phyloP scores from a whole-genome alignment of 2,888 invertebrate species.

The Conops quadrifasciatus region DNA sequence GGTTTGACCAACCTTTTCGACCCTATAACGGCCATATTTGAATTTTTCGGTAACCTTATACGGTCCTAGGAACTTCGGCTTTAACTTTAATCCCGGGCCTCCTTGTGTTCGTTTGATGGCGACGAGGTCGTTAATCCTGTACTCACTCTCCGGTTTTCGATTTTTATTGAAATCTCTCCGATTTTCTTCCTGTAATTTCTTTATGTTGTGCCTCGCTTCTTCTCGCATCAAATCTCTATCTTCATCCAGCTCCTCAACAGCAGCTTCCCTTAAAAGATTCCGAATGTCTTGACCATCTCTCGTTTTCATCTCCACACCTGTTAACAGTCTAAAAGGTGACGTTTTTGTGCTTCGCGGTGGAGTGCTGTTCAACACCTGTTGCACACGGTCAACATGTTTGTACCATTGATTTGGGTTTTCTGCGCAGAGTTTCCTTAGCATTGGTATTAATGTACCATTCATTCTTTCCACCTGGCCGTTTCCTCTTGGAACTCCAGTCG shows the following conservation, averaged over 20 bases:
- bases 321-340: background rate
- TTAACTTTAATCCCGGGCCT: constrained; percentile 28
- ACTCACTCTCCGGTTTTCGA: constrained; percentile 4
- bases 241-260: background rate
- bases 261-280: background rate
- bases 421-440: constrained; percentile 32
- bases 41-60: constrained; percentile 17
- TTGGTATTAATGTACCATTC: constrained; percentile 28
- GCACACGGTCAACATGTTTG: constrained; percentile 7
- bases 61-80: constrained; percentile 35
- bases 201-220: constrained; percentile 12
- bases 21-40: constrained; percentile 35
- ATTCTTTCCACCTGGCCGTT: constrained; percentile 49
- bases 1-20: constrained; percentile 30
- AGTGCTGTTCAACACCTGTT: background rate
- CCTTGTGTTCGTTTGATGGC: constrained; percentile 38
- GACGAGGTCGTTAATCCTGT: constrained; percentile 25
- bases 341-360: background rate
- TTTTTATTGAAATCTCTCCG: background rate
- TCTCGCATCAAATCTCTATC: background rate
- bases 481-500: constrained; percentile 45
- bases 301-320: background rate
- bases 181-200: constrained; percentile 12
- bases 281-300: background rate
- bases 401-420: constrained; percentile 34